Evolutionary conservation across 1,140 invertebrate species (phyloP), one percentile per base, ranked within the genome.

Genomic region (Rhagoletis pomonella): DNA sequence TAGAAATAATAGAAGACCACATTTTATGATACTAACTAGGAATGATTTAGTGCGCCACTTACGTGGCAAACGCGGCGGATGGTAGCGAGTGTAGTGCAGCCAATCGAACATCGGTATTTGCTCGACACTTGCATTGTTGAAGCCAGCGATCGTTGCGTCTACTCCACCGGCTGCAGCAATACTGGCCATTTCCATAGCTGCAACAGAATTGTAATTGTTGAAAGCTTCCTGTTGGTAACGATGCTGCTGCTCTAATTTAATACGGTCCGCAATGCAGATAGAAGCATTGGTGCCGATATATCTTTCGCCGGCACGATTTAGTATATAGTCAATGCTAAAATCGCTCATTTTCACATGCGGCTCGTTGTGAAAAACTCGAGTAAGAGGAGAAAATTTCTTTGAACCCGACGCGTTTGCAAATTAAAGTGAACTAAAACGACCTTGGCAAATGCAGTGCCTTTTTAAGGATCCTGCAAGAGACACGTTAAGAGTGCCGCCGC

Each of bases 21-120:
- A 29, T 29, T 29, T 29, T 29, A 29, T 29, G 29, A 29, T 29
- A 29, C 29, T 29, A 29, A 29, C 29, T 29, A 29, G 29, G 29
- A 62, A 7, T 69, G 58, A 4, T 14, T 44, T 59, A 42, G 58
- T 9, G 10, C 12, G 44, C 4, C 89, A 94, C 94, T 95, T 94
- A 94, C 96, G 93, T 60, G 95, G 96, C 87, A 97, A 89, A 91
- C 95, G 96, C 44, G 96, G 96, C 19, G 96, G 96, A 90, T 95
- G 95, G 90, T 96, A 97, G 88, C 96, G 93, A 1, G 96, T 96
- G 89, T 96, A 97, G 64, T 95, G 95, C 14, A 97, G 92, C 96
- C 96, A 97, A 42, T 94, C 91, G 87, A 93, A 94, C 19, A 93
- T 88, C 85, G 92, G 91, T 9, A 90, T 1, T 64, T 90, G 89